A percentile compares a stretch with the other conserved stretches of the same genome.
Evolutionary conservation across 2,888 invertebrate species (phyloP).

Genomic region (Caenorhabditis panamensis): DNA sequence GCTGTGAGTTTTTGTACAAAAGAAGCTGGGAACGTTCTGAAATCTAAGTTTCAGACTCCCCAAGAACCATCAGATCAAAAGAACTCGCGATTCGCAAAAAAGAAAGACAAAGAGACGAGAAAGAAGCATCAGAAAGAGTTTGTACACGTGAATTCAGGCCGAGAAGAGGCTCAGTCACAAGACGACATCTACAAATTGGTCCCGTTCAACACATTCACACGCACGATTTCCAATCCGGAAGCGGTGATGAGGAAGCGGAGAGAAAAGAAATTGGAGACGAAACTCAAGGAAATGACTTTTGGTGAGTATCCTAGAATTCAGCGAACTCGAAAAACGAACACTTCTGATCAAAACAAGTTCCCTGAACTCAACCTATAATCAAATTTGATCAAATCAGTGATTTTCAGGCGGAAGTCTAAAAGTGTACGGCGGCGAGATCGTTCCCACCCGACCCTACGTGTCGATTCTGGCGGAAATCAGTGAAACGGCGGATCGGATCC

Average conservation of each 20-base stretch:
- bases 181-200: constrained; percentile 83
- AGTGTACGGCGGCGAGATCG: constrained; percentile 96
- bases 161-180: constrained; percentile 77
- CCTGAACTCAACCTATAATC: neutral
- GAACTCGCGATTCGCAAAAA: constrained; percentile 87
- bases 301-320: constrained; percentile 37
- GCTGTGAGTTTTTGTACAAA: constrained; percentile 49
- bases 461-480: constrained; percentile 93
- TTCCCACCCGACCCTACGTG: constrained; percentile 95
- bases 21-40: constrained; percentile 5
- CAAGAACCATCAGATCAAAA: constrained; percentile 84
- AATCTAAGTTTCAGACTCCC: constrained; percentile 24
- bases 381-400: neutral
- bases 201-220: constrained; percentile 96
- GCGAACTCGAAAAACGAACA: too few relatives aligned
- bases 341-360: too few relatives aligned
- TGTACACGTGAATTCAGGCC: constrained; percentile 69
- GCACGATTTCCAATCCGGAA: constrained; percentile 99
- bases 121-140: constrained; percentile 83
- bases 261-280: constrained; percentile 96
- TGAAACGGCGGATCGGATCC: constrained; percentile 93
- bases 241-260: constrained; percentile 97
- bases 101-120: constrained; percentile 94
- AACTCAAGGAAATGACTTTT: constrained; percentile 86
- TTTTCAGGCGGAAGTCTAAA: constrained; percentile 83